These are phyloP conservation scores for Zaprionus tsacasi DNA, from an alignment of 1,140 invertebrate genomes.

Conservation along the genomic window DNA sequence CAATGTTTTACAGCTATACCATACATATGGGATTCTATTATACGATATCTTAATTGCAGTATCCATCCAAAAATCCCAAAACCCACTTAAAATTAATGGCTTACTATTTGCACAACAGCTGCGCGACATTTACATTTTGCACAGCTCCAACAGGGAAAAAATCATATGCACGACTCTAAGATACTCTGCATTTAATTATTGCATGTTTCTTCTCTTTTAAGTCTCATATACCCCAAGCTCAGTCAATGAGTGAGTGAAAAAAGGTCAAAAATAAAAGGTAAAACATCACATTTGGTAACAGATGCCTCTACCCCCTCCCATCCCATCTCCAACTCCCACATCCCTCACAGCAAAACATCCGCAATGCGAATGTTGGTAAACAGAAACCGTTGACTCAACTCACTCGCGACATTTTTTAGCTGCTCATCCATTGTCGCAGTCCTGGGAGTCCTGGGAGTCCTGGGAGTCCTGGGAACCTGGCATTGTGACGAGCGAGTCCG, in stretches of 20 bases:
- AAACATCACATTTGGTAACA: constrained; percentile 41
- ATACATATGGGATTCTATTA: neutral
- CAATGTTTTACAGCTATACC: neutral
- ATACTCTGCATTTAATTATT: neutral
- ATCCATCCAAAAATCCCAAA: neutral
- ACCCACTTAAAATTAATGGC: constrained; percentile 77
- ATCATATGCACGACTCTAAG: neutral
- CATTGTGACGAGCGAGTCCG: constrained; percentile 76
- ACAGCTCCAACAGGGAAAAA: constrained; percentile 11
- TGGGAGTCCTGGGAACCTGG: constrained; percentile 7
- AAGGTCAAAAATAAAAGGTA: constrained; percentile 17
- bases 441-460: constrained; percentile 12
- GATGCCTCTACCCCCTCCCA: constrained; percentile 4
- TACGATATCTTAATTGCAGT: neutral
- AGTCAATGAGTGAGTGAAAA: neutral
- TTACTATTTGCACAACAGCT: constrained; percentile 77
- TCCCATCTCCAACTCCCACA: neutral
- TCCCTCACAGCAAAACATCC: neutral
- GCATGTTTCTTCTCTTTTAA: neutral
- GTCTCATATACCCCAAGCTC: neutral
- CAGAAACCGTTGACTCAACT: constrained; percentile 75
- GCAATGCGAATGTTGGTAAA: constrained; percentile 73
- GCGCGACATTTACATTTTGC: constrained; percentile 52
- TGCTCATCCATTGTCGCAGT: constrained; percentile 22
- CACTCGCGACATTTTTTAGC: constrained; percentile 61